Conservation (phyloP, 2,797 vertebrate species). For the Luscinia megarhynchos region DNA sequence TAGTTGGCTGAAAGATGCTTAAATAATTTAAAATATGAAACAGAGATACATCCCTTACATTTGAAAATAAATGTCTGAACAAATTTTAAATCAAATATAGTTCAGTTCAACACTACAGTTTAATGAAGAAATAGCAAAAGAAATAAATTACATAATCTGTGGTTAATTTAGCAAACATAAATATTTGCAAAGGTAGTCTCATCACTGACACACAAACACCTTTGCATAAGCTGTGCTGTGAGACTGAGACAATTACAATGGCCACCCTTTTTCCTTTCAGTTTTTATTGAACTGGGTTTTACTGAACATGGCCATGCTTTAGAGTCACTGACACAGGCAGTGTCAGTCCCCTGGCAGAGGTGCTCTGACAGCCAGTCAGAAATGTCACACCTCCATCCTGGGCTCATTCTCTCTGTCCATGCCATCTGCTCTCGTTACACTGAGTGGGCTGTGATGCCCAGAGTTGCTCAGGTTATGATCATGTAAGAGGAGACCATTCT, state of each 20-base stretch:
- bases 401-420: neutral
- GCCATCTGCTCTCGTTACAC: neutral
- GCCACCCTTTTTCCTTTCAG: neutral
- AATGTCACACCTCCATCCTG: neutral
- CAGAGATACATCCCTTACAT: neutral
- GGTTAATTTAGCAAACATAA: constrained; percentile 28
- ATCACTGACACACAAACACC: neutral
- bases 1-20: neutral
- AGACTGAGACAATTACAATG: neutral
- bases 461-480: neutral
- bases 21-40: constrained; percentile 26
- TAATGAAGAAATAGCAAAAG: constrained; percentile 23
- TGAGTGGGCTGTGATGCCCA: neutral
- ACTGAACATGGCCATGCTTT: neutral
- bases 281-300: neutral
- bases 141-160: constrained; percentile 15
- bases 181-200: neutral
- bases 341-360: neutral
- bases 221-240: neutral
- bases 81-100: constrained; percentile 36
- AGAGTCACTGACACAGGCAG: fast-evolving
- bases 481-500: neutral
- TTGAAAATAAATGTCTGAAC: constrained; percentile 32
- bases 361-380: neutral
- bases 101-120: neutral